Evolutionary conservation across 2,113 vertebrate species (phyloP), one percentile per base, ranked within the genome.

Genomic region (Ophiodon elongatus): DNA sequence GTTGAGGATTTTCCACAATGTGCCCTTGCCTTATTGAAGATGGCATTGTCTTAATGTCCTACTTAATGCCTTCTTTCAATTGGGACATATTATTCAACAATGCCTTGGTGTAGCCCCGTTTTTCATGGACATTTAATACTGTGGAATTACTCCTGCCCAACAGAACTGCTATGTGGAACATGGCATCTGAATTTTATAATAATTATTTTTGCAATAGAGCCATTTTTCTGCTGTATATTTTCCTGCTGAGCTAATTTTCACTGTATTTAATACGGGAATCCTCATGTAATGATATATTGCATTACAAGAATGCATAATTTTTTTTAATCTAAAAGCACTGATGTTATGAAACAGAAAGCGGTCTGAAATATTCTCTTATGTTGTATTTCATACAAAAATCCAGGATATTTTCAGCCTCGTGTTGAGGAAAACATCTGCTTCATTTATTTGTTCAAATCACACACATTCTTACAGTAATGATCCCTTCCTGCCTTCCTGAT

Each of bases 81-180:
- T 27, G 69, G 65, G 60, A 86, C 31, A 68, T 35, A 56, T 14
- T 54, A 29, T 68, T 25, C 17, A 66, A 57, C 23, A 47, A 27
- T 57, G 75, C 75, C 63, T 69, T 52, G 31, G 17, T 19, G 63
- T 50, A n/a, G 41, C 19, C 43, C 29, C 2, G 29, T 41, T 50
- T 56, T 11, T 54, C 52, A 6, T 76, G 23, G 60, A 62, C 37
- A 72, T 66, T 72, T 9, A 68, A 45, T n/a, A 21, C 23, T 62
- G 62, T 62, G 29, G 63, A 75, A 50, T 70, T 63, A 80, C 47
- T 84, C 68, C 76, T 87, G 76, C 75, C 81, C 59, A 72, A 67
- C 79, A 78, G 62, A 76, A 63, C 25, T 37, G 41, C 52, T 56
- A 25, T 79, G 79, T 85, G 27, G 43, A 72, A 43, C 83, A 69